Evolutionary conservation across 2,888 invertebrate genomes (phyloP).

Genomic region (Epinotia bilunana): DNA sequence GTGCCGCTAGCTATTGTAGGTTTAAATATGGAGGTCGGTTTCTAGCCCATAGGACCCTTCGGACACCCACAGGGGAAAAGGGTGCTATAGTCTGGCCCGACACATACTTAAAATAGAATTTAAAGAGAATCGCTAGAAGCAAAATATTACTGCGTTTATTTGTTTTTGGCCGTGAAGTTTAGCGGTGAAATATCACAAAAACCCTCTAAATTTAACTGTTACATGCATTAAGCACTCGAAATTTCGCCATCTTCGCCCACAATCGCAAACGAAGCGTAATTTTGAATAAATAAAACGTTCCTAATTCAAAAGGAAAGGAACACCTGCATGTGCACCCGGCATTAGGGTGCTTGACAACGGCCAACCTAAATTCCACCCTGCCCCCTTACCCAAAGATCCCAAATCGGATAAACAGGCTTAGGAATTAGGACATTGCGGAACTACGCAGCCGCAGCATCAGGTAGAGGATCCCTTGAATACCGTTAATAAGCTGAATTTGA

Average conservation of each 20-base stretch:
- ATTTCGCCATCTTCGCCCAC: neutral
- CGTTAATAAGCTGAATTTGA: neutral
- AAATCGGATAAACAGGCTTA: neutral
- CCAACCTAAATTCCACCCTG: neutral
- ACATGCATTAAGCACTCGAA: neutral
- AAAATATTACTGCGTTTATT: too few species aligned
- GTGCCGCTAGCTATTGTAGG: too few species aligned
- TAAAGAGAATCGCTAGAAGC: too few species aligned
- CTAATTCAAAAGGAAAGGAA: conserved; percentile 28
- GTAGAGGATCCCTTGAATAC: conserved; percentile 24
- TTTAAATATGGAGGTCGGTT: too few species aligned
- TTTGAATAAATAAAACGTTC: conserved; percentile 26
- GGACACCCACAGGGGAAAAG: too few species aligned
- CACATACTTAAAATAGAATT: too few species aligned
- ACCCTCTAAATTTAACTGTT: neutral
- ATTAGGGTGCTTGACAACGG: conserved; percentile 3
- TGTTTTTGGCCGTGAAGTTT: too few species aligned
- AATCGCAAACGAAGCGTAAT: conserved; percentile 13
- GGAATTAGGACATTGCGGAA: neutral
- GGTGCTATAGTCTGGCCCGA: too few species aligned
- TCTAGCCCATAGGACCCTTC: too few species aligned
- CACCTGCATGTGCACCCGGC: conserved; percentile 32
- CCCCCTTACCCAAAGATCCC: neutral
- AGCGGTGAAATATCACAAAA: neutral
- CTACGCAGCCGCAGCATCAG: conserved; percentile 22